Conservation (phyloP, 2,113 vertebrate genomes). For the Quiscalus mexicanus region DNA sequence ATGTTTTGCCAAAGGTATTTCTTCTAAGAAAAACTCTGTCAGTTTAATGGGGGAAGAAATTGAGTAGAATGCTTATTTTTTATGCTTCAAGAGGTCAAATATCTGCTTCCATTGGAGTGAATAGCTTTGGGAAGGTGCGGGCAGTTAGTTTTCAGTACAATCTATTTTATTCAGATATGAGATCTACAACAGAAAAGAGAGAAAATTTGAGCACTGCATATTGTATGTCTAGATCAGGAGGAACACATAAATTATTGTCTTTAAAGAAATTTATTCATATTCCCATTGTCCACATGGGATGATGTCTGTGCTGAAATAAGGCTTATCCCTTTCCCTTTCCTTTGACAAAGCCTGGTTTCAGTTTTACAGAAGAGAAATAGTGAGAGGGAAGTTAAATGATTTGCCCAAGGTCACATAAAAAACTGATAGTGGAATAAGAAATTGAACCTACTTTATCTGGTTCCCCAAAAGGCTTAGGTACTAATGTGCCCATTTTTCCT, state of each 20-base stretch:
- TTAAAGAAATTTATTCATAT: neutral
- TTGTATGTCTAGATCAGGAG: neutral
- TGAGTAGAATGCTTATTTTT: neutral
- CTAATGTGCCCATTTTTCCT: neutral
- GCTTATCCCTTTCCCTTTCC: neutral
- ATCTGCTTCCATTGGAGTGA: neutral
- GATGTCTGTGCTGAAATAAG: neutral
- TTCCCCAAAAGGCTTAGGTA: neutral
- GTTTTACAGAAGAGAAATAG: neutral
- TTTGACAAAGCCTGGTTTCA: neutral
- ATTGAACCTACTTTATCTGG: neutral
- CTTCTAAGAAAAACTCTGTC: neutral
- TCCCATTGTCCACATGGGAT: neutral
- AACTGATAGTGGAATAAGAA: neutral
- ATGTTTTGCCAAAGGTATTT: neutral
- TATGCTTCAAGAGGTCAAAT: neutral
- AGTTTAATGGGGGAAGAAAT: neutral
- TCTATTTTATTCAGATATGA: neutral
- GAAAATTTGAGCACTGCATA: neutral
- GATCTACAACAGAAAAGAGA: neutral
- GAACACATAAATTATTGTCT: neutral
- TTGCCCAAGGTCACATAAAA: neutral
- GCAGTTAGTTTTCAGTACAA: neutral
- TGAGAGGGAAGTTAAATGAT: neutral
- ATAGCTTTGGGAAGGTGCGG: neutral